A percentile compares a stretch with the other conserved stretches of the same genome.
These are phyloP conservation scores for Hololepta plana DNA, from an alignment of 2,888 invertebrate genomes.

Conservation along the genomic window DNA sequence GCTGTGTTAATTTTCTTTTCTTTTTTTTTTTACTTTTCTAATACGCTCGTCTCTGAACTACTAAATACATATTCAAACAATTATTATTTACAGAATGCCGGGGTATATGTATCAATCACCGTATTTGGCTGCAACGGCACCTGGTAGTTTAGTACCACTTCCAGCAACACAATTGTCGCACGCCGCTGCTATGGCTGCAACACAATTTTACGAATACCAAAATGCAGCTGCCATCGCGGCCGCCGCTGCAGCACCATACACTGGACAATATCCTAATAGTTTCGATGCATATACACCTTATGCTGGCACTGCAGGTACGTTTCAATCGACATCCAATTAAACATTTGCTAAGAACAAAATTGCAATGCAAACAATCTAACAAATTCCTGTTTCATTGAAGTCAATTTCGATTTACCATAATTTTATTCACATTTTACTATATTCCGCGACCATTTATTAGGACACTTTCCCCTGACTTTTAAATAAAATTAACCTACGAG, in stretches of 20 bases:
- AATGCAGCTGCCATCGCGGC: slow-evolving; percentile 47
- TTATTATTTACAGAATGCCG: slow-evolving; percentile 48
- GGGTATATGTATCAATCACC: slow-evolving; percentile 65
- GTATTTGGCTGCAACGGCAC: slow-evolving; percentile 42
- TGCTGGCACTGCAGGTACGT: slow-evolving; percentile 49
- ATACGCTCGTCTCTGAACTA: no score
- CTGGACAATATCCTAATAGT: slow-evolving; percentile 55
- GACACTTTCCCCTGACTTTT: no score
- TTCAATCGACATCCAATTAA: slow-evolving; percentile 1
- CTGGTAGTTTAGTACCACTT: slow-evolving; percentile 48
- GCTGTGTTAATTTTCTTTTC: no score
- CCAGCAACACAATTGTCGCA: slow-evolving; percentile 47
- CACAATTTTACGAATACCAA: slow-evolving; percentile 69
- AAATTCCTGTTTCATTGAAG: neutral
- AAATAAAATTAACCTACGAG: no score
- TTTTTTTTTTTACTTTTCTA: no score
- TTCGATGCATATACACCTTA: slow-evolving; percentile 52
- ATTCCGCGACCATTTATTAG: no score
- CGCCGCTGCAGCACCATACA: slow-evolving; percentile 48
- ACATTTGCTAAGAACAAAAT: neutral
- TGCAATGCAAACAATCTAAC: no score
- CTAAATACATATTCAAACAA: no score
- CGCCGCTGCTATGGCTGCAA: slow-evolving; percentile 60
- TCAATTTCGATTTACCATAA: slow-evolving; percentile 1
- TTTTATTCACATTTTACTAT: slow-evolving; percentile 2